Percentiles rank a stretch among this genome's conserved stretches.
Conservation (phyloP, 2,113 vertebrate genomes). For the Speoplatyrhinus poulsoni region DNA sequence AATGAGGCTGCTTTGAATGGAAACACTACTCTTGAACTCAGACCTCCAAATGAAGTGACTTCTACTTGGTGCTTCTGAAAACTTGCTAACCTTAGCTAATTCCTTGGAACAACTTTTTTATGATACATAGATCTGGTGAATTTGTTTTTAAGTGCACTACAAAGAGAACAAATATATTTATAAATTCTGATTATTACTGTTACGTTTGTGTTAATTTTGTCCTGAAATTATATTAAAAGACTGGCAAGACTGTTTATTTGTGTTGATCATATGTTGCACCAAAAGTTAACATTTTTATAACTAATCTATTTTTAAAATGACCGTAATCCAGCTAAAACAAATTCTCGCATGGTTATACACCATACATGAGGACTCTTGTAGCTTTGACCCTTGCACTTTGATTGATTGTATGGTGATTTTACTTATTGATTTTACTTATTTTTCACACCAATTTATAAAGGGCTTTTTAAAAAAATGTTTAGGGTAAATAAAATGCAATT, state of each 20-base stretch:
- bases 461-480: too few relatives aligned
- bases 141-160: conserved; percentile 68
- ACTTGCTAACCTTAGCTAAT: conserved; percentile 26
- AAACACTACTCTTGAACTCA: conserved; percentile 16
- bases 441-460: too few relatives aligned
- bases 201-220: conserved; percentile 53
- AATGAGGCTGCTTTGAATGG: conserved; percentile 33
- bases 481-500: too few relatives aligned
- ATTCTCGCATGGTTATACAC: too few relatives aligned
- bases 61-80: conserved; percentile 22
- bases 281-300: not conserved
- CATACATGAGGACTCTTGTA: too few relatives aligned
- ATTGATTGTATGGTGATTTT: too few relatives aligned
- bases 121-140: conserved; percentile 15
- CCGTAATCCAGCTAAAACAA: too few relatives aligned
- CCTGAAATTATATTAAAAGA: conserved; percentile 69
- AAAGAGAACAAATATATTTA: conserved; percentile 34
- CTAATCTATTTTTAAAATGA: too few relatives aligned
- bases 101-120: conserved; percentile 43
- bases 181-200: conserved; percentile 37
- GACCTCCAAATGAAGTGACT: conserved; percentile 21
- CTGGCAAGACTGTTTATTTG: conserved; percentile 66
- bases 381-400: too few relatives aligned
- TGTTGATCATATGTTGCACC: not conserved
- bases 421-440: too few relatives aligned